phyloP scores from a whole-genome alignment of 1,140 invertebrate species.

The Hestina assimilis region DNA sequence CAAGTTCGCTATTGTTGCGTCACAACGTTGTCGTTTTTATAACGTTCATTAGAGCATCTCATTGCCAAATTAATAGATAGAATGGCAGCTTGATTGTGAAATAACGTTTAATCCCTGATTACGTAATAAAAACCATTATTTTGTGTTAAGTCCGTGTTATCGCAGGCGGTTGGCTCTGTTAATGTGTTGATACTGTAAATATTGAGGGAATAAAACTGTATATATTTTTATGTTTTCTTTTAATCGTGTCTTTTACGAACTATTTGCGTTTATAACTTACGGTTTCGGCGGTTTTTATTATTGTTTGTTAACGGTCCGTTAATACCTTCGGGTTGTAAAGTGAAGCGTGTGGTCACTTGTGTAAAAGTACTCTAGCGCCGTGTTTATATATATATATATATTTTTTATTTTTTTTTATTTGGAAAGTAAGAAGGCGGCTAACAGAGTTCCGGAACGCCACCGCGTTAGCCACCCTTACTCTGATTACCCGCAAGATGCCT shows the following conservation, averaged over 20 bases:
- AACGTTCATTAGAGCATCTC: background rate
- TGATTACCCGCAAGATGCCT: too few species aligned
- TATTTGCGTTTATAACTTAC: conserved; percentile 24
- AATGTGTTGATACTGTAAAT: conserved; percentile 14
- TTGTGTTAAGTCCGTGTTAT: background rate
- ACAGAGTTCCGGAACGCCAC: too few species aligned
- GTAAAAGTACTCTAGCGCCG: too few species aligned
- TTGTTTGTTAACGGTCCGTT: background rate
- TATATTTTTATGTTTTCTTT: conserved; percentile 20
- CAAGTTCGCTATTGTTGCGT: too few species aligned
- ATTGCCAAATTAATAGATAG: background rate
- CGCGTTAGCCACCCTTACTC: too few species aligned
- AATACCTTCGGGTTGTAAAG: background rate
- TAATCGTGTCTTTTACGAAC: conserved; percentile 23
- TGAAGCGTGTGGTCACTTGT: too few species aligned
- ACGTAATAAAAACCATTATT: background rate
- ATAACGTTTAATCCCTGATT: background rate
- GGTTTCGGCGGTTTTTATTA: conserved; percentile 22
- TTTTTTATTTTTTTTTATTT: too few species aligned
- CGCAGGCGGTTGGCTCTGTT: background rate
- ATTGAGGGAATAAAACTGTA: conserved; percentile 5
- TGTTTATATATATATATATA: too few species aligned
- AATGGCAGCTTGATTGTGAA: background rate
- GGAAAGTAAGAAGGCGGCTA: too few species aligned
- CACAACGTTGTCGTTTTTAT: background rate